phyloP scores from a whole-genome alignment of 2,113 vertebrate genomes.

The Empidonax traillii region DNA sequence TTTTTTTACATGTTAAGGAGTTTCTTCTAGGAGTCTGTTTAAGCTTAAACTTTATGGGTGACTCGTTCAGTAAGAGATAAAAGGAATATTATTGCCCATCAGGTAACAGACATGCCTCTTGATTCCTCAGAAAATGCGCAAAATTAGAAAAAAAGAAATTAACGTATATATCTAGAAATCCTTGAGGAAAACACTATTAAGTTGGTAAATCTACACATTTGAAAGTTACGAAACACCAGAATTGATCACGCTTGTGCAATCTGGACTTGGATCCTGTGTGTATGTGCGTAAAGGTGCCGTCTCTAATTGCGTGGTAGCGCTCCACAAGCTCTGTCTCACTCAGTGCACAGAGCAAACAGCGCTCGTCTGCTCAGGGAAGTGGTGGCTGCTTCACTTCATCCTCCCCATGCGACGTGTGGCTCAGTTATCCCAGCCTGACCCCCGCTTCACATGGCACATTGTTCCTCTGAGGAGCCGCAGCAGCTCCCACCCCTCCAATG shows the following conservation, averaged over 20 bases:
- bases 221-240: rapidly evolving
- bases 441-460: rapidly evolving
- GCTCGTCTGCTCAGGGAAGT: not conserved
- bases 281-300: not conserved
- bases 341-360: rapidly evolving
- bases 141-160: not conserved
- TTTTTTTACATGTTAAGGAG: not conserved
- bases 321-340: not conserved
- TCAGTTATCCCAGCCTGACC: not conserved
- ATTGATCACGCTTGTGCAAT: not conserved
- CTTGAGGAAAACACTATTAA: not conserved
- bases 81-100: not conserved
- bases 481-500: not conserved
- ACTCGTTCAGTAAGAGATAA: not conserved
- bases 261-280: not conserved
- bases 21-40: not conserved
- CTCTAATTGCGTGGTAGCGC: not conserved
- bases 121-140: not conserved
- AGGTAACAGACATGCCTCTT: not conserved
- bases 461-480: not conserved
- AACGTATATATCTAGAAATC: not conserved
- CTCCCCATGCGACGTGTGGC: rapidly evolving
- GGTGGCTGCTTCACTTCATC: rapidly evolving
- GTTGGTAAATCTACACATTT: not conserved
- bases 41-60: not conserved